phyloP scores from a whole-genome alignment of 2,888 invertebrate genomes.

The Agrilus mali region DNA sequence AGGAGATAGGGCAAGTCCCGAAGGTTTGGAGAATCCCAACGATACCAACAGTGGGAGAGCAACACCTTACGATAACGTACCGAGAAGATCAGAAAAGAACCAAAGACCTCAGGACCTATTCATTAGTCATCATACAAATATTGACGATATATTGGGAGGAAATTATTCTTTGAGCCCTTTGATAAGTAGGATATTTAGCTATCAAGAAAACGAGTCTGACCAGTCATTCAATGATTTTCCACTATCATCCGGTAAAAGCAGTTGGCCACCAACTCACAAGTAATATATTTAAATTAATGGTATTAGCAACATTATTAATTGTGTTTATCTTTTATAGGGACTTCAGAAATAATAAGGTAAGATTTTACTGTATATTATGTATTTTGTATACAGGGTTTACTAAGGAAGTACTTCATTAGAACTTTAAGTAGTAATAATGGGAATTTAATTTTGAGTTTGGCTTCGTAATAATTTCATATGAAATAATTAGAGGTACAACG shows the following conservation, averaged over 20 bases:
- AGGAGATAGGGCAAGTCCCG: constrained; percentile 69
- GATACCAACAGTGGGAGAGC: constrained; percentile 36
- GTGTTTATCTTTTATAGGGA: neutral
- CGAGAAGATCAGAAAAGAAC: constrained; percentile 18
- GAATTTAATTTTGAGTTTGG: no score
- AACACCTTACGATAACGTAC: constrained; percentile 63
- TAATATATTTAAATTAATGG: constrained; percentile 10
- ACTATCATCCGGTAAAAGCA: no score
- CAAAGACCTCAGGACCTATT: constrained; percentile 42
- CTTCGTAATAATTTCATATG: no score
- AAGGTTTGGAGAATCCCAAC: constrained; percentile 49
- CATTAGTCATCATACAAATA: constrained; percentile 75
- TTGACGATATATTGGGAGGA: constrained; percentile 76
- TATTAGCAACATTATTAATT: neutral
- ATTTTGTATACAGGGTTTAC: no score
- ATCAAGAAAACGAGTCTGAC: constrained; percentile 28
- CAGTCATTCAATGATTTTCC: no score
- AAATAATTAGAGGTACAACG: no score
- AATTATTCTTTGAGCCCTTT: constrained; percentile 50
- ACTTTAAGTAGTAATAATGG: no score
- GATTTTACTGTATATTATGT: neutral
- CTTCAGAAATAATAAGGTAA: neutral
- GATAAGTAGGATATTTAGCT: constrained; percentile 42
- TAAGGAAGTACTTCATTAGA: no score
- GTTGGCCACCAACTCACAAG: constrained; percentile 14